phyloP scores from a whole-genome alignment of 1,140 invertebrate genomes.

The Brachionus calyciflorus region DNA sequence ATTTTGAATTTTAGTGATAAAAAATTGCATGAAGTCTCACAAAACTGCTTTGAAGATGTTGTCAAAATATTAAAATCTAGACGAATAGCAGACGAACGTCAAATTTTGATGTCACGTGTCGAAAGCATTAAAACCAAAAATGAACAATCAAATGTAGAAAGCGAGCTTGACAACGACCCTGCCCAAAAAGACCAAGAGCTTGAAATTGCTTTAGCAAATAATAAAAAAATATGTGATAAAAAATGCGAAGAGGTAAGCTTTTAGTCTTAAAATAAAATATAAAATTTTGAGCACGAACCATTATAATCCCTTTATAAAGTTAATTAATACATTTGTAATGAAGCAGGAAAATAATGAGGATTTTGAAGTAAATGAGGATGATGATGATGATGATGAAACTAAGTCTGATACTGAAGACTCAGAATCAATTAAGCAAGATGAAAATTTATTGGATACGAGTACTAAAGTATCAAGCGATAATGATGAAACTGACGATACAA shows the following conservation, averaged over 20 bases:
- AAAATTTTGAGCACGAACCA: background rate
- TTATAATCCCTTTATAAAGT: background rate
- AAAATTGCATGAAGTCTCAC: background rate
- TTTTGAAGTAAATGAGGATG: background rate
- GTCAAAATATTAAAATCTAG: constrained; percentile 10
- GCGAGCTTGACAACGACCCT: background rate
- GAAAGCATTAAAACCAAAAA: background rate
- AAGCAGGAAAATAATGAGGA: background rate
- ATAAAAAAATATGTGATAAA: background rate
- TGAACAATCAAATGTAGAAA: background rate
- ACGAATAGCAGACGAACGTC: background rate
- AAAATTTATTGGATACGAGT: too few species aligned
- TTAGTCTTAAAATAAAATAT: background rate
- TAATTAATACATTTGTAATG: background rate
- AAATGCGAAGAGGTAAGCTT: background rate
- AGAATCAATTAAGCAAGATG: background rate
- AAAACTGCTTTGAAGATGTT: background rate
- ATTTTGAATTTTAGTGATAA: background rate
- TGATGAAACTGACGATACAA: too few species aligned
- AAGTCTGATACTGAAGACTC: background rate
- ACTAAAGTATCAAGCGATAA: too few species aligned
- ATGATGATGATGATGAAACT: background rate
- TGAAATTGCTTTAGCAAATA: background rate
- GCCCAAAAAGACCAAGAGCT: background rate
- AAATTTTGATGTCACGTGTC: background rate